Evolutionary conservation across 2,113 vertebrate species (phyloP).

Genomic region (Trichechus manatus): DNA sequence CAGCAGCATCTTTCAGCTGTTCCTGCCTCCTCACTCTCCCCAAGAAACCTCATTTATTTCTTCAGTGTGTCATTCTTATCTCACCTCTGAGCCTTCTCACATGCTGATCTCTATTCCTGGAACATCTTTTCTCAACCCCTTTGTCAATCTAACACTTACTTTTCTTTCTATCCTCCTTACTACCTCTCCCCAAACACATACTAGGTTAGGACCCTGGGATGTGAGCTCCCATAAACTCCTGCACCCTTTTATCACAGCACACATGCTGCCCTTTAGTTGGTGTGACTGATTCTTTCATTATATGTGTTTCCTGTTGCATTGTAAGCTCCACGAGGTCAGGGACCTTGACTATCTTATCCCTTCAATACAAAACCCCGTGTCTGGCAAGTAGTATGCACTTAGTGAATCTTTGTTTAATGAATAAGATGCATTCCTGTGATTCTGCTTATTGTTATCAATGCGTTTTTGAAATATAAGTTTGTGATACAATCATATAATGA

Average conservation of each 20-base stretch:
- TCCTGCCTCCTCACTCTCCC: too few relatives aligned
- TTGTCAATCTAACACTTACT: too few relatives aligned
- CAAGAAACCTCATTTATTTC: too few relatives aligned
- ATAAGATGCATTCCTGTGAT: neutral
- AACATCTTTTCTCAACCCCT: too few relatives aligned
- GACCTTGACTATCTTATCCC: neutral
- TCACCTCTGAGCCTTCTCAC: too few relatives aligned
- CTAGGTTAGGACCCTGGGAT: neutral
- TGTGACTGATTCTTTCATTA: neutral
- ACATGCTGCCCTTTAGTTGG: neutral
- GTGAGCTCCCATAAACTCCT: neutral
- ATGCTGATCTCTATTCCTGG: too few relatives aligned
- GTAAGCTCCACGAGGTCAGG: neutral
- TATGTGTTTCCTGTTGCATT: conserved; percentile 7
- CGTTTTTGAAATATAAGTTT: conserved; percentile 45
- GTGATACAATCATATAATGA: neutral
- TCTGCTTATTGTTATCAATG: conserved; percentile 22
- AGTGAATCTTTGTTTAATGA: neutral
- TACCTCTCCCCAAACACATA: neutral
- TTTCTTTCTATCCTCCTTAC: neutral
- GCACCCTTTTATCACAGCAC: neutral
- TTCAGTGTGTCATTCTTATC: too few relatives aligned
- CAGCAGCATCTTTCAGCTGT: too few relatives aligned
- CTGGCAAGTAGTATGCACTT: neutral
- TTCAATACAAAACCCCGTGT: neutral